Conservation (phyloP, 2,113 vertebrate genomes). For the Myrmophylax atrothorax region DNA sequence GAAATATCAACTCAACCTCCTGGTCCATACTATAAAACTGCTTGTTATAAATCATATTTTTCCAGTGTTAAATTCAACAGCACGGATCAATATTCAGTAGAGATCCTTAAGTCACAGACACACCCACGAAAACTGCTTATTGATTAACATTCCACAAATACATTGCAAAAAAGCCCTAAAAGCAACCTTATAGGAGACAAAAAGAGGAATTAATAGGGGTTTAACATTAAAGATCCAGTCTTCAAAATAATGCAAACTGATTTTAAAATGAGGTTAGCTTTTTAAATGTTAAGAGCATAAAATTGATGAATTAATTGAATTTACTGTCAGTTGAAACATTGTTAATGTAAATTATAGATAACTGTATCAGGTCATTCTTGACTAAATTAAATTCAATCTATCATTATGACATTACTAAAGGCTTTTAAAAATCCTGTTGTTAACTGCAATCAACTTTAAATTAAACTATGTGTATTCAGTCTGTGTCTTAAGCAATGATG, state of each 20-base stretch:
- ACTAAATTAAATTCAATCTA: slow-evolving; percentile 51
- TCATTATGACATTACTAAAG: slow-evolving; percentile 55
- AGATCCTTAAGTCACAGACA: background rate
- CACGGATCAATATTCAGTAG: background rate
- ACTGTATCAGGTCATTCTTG: slow-evolving; percentile 14
- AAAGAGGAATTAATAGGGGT: background rate
- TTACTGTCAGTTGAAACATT: slow-evolving; percentile 31
- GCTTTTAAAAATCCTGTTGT: slow-evolving; percentile 10
- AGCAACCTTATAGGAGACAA: background rate
- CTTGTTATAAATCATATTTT: background rate
- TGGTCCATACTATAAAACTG: background rate
- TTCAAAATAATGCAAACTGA: slow-evolving; percentile 42
- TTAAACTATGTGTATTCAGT: background rate
- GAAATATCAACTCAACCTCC: background rate
- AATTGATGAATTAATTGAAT: slow-evolving; percentile 52
- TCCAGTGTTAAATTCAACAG: background rate
- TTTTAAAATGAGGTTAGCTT: slow-evolving; percentile 30
- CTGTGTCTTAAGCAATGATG: background rate
- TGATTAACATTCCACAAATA: background rate
- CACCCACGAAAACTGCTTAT: background rate
- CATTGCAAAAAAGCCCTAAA: background rate
- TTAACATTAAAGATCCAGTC: slow-evolving; percentile 1
- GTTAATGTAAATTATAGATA: slow-evolving; percentile 42
- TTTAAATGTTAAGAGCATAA: slow-evolving; percentile 54
- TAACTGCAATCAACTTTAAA: slow-evolving; percentile 55